A percentile compares a stretch with the other conserved stretches of the same genome.
Conservation (phyloP, 2,888 invertebrate species). For the Papilio gigon region DNA sequence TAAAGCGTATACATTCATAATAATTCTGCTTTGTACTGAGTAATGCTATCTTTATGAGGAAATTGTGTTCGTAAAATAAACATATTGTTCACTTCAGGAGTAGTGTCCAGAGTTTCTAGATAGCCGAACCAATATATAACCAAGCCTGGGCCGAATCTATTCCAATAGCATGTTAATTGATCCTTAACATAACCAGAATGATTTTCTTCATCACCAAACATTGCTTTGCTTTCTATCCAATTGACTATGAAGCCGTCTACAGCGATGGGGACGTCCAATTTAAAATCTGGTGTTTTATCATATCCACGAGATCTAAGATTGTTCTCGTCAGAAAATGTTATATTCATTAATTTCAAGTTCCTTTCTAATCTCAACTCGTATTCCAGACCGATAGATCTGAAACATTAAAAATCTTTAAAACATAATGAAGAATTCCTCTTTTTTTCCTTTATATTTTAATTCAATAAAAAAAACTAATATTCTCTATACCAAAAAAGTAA, state of each 20-base stretch:
- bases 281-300: slow-evolving; percentile 97
- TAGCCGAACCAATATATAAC: slow-evolving; percentile 98
- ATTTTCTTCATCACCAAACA: slow-evolving; percentile 93
- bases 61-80: slow-evolving; percentile 81
- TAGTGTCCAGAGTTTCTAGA: slow-evolving; percentile 85
- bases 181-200: slow-evolving; percentile 92
- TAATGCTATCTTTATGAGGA: slow-evolving; percentile 77
- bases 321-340: slow-evolving; percentile 86
- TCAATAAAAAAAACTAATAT: neutral
- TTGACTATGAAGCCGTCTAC: slow-evolving; percentile 93
- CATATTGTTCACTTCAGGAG: slow-evolving; percentile 85
- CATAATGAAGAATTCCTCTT: neutral
- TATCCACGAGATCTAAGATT: slow-evolving; percentile 91
- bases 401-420: slow-evolving; percentile 47
- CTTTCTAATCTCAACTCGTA: slow-evolving; percentile 90
- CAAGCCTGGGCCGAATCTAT: slow-evolving; percentile 95
- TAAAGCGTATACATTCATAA: slow-evolving; percentile 41
- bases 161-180: slow-evolving; percentile 95
- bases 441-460: no score
- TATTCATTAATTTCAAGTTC: slow-evolving; percentile 78
- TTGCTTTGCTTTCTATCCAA: slow-evolving; percentile 98
- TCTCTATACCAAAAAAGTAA: neutral
- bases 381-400: slow-evolving; percentile 90
- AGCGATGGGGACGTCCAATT: slow-evolving; percentile 93
- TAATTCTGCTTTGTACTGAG: slow-evolving; percentile 70